Evolutionary conservation across 2,113 vertebrate genomes (phyloP).

Genomic region (Dipodomys merriami): DNA sequence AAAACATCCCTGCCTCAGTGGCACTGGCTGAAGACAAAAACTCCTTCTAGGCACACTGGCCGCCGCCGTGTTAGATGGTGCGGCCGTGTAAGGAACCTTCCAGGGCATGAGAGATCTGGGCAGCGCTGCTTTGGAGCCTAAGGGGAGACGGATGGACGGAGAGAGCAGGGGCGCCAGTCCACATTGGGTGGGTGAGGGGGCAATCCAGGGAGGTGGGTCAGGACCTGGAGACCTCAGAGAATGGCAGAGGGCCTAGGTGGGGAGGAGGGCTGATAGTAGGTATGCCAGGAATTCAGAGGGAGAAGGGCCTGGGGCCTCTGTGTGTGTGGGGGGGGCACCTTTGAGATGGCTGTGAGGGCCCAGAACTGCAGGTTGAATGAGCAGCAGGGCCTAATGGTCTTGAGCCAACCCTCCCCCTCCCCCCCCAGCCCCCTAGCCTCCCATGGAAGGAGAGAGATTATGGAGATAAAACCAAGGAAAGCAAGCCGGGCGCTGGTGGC

Average conservation of each 20-base stretch:
- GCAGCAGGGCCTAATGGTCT: no score
- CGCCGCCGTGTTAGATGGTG: not conserved
- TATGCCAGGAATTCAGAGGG: constrained; percentile 55
- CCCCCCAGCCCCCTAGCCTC: not conserved
- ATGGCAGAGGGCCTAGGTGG: not conserved
- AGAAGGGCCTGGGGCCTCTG: not conserved
- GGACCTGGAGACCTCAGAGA: not conserved
- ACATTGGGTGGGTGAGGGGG: not conserved
- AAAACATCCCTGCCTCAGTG: not conserved
- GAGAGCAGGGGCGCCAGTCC: no score
- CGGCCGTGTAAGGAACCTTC: rapidly evolving
- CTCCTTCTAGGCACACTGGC: not conserved
- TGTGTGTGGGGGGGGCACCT: not conserved
- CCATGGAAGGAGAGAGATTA: not conserved
- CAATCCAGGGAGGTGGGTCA: not conserved
- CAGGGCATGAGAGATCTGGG: not conserved
- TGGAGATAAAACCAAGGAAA: not conserved
- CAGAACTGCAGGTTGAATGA: not conserved
- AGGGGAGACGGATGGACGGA: not conserved
- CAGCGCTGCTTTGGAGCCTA: not conserved
- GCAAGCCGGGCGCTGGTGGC: no score
- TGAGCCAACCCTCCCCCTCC: no score
- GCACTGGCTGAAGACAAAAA: not conserved
- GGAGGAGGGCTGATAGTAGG: not conserved
- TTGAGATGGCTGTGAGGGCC: no score